A percentile compares a stretch with the other conserved stretches of the same genome.
Conservation (phyloP, 1,140 invertebrate genomes). For the Danaus melanippus region DNA sequence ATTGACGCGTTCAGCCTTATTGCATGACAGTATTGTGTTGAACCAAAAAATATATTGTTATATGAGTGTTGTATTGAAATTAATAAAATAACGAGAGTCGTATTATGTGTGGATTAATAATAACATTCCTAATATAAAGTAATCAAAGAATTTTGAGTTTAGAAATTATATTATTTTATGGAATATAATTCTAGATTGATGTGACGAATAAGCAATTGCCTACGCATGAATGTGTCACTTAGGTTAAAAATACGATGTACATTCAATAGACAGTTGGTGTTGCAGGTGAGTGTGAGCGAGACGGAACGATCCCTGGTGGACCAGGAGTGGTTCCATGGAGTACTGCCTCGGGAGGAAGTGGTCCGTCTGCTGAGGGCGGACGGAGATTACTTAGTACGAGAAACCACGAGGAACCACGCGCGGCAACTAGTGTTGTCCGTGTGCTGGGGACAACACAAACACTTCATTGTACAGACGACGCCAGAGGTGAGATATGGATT, state of each 20-base stretch:
- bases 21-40: no score
- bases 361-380: conserved; percentile 89
- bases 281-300: conserved; percentile 57
- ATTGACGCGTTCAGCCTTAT: no score
- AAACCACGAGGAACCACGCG: conserved; percentile 94
- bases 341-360: conserved; percentile 95
- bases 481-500: conserved; percentile 76
- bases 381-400: conserved; percentile 95
- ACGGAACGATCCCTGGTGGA: conserved; percentile 79
- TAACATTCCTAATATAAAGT: no score
- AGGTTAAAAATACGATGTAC: conserved; percentile 13
- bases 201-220: conserved; percentile 7
- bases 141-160: no score
- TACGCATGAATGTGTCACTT: conserved; percentile 18
- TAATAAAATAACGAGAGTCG: no score
- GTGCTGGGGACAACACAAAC: conserved; percentile 95
- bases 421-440: conserved; percentile 95
- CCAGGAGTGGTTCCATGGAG: conserved; percentile 98
- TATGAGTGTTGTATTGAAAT: no score
- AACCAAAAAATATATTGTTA: no score
- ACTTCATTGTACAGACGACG: conserved; percentile 97
- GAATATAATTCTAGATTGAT: no score
- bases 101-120: no score
- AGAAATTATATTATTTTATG: no score
- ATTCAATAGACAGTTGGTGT: not conserved